Base-by-base conservation (phyloP, 2,113 vertebrate species). In the Rhinolophus sinicus region DNA sequence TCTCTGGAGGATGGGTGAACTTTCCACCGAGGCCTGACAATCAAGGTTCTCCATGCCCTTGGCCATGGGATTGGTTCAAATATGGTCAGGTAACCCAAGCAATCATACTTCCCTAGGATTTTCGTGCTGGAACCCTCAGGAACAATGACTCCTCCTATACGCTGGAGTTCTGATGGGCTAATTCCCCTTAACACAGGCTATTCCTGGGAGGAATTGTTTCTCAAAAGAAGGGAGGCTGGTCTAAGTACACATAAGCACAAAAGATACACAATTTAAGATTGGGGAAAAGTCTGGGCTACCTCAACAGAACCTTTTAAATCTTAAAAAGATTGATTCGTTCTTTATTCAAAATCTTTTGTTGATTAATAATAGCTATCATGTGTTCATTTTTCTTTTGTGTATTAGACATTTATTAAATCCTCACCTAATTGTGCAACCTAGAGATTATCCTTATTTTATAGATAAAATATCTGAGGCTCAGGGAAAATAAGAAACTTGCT, bases 401-500 rank as follows among this genome's bases (percentile, higher is more conserved):
- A 64, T 70, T 54, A 89, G 54, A 67, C 56, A 85, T 69, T 96
- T 75, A 90, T 54, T 95, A 78, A 87, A 62, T 62, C 65, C 19
- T 77, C 33, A 47, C 60, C 84, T 38, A 93, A 24, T 90, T 67
- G 54, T 56, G 13, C 30, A 85, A 30, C 35, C 13, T 70, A 89
- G n/a, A 73, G 52, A 81, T 96, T 64, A 65, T 67, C 58, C 19
- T 4, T 81, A 70, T 76, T 70, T 87, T 90, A 69, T 69, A 64
- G 16, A 84, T 10, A 50, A 88, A 94, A 62, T 40, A 28, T 54
- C 84, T 56, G 69, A 58, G 58, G 47, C 65, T 93, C n/a, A 30
- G 87, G 70, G 82, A 70, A 70, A 70, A 70, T 56, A 21, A 91
- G 44, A 47, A 85, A 70, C 24, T 69, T 62, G 11, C 44, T 69